A percentile compares a stretch with the other conserved stretches of the same genome.
phyloP scores from a whole-genome alignment of 1,140 invertebrate species.

The Ips nitidus region DNA sequence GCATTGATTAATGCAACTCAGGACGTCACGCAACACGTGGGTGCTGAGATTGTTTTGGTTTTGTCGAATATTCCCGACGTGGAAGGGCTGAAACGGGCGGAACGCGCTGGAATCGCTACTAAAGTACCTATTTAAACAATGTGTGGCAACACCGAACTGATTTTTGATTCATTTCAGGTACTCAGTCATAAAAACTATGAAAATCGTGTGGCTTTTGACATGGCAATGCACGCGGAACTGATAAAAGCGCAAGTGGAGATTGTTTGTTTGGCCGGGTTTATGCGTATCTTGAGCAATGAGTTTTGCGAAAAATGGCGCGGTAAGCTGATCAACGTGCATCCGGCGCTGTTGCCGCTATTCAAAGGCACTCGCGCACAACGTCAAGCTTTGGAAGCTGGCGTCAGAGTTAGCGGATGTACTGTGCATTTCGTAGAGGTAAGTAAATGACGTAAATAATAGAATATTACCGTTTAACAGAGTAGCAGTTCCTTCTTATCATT shows the following conservation, averaged over 20 bases:
- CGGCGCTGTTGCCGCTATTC: slow-evolving; percentile 88
- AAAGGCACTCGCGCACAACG: slow-evolving; percentile 80
- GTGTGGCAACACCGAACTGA: slow-evolving; percentile 5
- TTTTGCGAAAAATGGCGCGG: slow-evolving; percentile 85
- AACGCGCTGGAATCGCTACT: slow-evolving; percentile 72
- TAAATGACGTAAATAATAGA: slow-evolving; percentile 25
- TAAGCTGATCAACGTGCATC: slow-evolving; percentile 90
- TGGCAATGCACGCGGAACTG: slow-evolving; percentile 68
- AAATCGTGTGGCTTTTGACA: slow-evolving; percentile 79
- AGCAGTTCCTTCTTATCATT: background rate
- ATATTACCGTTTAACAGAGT: no score
- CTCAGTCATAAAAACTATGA: slow-evolving; percentile 75
- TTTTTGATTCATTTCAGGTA: slow-evolving; percentile 56
- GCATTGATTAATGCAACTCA: slow-evolving; percentile 80
- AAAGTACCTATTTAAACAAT: slow-evolving; percentile 57
- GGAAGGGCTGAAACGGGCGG: slow-evolving; percentile 76
- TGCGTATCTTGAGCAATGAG: slow-evolving; percentile 83
- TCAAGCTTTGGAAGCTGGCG: slow-evolving; percentile 83
- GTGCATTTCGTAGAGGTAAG: slow-evolving; percentile 93
- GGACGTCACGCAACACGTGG: slow-evolving; percentile 65
- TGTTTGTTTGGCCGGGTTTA: slow-evolving; percentile 95
- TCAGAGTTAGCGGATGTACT: slow-evolving; percentile 84
- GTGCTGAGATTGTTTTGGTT: slow-evolving; percentile 83
- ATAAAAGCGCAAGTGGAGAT: slow-evolving; percentile 73
- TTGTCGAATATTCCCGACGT: slow-evolving; percentile 84